Evolutionary conservation across 2,797 vertebrate genomes (phyloP).

Genomic region (Sphenopsis melanotis): DNA sequence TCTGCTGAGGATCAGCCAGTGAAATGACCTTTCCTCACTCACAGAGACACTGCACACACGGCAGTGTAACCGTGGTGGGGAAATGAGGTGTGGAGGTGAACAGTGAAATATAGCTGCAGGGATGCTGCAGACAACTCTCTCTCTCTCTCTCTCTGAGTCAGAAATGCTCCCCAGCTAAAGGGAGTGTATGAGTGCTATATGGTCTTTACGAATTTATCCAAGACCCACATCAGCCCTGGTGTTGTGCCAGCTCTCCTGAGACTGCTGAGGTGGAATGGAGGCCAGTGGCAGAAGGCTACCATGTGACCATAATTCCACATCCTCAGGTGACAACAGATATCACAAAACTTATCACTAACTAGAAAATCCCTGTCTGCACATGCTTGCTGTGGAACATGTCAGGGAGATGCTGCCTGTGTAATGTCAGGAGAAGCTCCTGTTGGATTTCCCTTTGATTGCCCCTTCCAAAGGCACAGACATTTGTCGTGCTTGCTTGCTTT

Average conservation of each 20-base stretch:
- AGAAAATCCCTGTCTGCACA: neutral
- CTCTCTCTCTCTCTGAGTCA: neutral
- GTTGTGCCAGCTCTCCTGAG: neutral
- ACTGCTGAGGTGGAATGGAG: neutral
- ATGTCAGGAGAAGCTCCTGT: neutral
- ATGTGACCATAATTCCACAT: neutral
- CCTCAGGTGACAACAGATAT: neutral
- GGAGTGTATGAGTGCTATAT: neutral
- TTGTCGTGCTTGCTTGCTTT: neutral
- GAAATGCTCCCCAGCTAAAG: neutral
- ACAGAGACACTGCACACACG: fast-evolving
- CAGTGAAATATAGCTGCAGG: neutral
- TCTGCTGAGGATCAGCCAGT: neutral
- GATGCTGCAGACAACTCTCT: neutral
- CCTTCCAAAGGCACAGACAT: neutral
- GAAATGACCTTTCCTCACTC: neutral
- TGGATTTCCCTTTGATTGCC: neutral
- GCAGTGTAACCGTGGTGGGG: neutral
- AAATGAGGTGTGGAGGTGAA: neutral
- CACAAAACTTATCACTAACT: neutral
- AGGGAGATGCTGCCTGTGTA: neutral
- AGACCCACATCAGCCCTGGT: neutral
- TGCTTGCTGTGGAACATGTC: neutral
- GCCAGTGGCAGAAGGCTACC: neutral
- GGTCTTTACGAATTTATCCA: neutral